A percentile compares a stretch with the other conserved stretches of the same genome.
Conservation (phyloP, 2,888 invertebrate genomes). For the Eretmocerus hayati region DNA sequence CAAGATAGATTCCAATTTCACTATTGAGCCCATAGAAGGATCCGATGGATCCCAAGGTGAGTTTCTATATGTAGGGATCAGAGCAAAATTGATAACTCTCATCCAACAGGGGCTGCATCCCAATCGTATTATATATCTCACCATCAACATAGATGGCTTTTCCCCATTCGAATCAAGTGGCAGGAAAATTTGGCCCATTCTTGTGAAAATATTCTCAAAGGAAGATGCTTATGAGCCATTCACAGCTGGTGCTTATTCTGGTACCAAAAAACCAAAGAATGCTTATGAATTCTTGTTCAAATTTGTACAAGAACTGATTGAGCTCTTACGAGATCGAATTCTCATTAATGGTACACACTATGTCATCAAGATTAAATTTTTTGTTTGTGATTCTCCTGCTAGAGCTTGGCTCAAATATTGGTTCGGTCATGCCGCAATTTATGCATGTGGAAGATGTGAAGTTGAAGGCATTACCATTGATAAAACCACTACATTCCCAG, state of each 20-base stretch:
- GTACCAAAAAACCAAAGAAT: neutral
- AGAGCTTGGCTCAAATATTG: neutral
- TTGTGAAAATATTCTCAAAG: neutral
- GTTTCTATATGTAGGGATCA: too few species aligned
- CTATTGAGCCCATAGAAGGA: too few species aligned
- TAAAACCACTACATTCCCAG: neutral
- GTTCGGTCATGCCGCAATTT: neutral
- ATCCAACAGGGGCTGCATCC: too few species aligned
- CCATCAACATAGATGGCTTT: too few species aligned
- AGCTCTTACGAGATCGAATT: too few species aligned
- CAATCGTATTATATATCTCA: too few species aligned
- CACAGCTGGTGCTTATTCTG: neutral
- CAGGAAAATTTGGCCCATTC: too few species aligned
- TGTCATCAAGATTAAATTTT: neutral
- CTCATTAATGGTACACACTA: neutral
- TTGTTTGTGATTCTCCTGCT: neutral
- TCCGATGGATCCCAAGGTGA: too few species aligned
- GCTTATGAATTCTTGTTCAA: neutral
- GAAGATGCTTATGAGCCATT: neutral
- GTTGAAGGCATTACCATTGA: neutral
- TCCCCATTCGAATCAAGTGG: too few species aligned
- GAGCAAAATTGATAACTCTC: too few species aligned
- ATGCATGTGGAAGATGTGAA: neutral
- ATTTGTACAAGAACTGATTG: neutral
- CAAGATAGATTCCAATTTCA: too few species aligned